Base-by-base conservation (phyloP, 2,888 invertebrate genomes). In the Melolontha melolontha region DNA sequence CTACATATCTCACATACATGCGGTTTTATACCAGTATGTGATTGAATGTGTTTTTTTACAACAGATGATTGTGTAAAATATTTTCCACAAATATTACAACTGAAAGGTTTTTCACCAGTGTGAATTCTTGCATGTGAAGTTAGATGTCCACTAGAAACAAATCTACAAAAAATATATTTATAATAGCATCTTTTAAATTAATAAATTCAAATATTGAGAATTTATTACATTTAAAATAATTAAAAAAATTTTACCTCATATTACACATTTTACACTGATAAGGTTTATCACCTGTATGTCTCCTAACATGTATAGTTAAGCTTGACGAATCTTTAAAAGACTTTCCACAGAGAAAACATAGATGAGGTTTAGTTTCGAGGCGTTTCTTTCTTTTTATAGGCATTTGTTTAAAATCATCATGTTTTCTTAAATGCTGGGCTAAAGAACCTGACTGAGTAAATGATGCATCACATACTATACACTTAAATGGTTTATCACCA, bases 321-420 rank as follows among this genome's bases (percentile, higher is more conserved):
- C 75, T 76, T 10, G 74, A 75, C n/a, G 75, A 76, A 66, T 77
- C 75, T 55, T 75, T 76, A 54, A 79, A 80, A 22, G 75, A 75
- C 73, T 77, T 79, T 16, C 79, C 79, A 73, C 80, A 80, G 8
- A 75, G 75, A 17, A 75, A 74, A 70, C 79, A 80, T 55, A 80
- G 68, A 73, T 79, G 71, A 17, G 72, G 71, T 44, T 70, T 75
- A 7, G 71, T 67, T 49, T 71, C 70, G 2, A 44, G 16, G 41
- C 68, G 70, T 39, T 66, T 67, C 14, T 64, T 67, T 14, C 41
- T 63, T 27, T 67, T 63, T 10, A 52, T 66, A 50, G 70, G 70
- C 8, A 55, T 0, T 10, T 57, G 49, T 59, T 68, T 67, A 50
- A 72, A 73, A 22, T 73, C 72, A 42, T 71, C 52, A 64, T 75